Base-by-base conservation (phyloP, 2,888 invertebrate genomes). In the Trachelus stipa region DNA sequence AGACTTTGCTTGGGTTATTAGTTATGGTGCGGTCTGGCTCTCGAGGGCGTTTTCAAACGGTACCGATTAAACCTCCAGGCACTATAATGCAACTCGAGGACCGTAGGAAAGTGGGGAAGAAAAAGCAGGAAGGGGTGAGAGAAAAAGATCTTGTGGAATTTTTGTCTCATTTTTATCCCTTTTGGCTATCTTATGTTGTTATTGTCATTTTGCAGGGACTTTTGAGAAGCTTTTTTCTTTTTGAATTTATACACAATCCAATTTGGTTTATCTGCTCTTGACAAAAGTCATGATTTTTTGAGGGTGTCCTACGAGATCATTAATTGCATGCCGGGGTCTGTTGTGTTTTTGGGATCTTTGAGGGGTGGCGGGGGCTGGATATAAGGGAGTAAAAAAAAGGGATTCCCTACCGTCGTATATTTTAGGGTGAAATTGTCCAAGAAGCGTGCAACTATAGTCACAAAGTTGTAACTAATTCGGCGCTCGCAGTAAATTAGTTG, bases 391-490 rank as follows among this genome's bases (percentile, higher is more conserved):
- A 23, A 23, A 73, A 77, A 79, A 83, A 78, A 80, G 81, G 83
- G 79, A 81, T 81, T 76, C 81, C 23, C 74, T 68, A 34, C 37
- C 74, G 3, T 79, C 23, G 73, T 33, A 33, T 68, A 68, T 31
- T 68, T 73, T 15, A 15, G 77, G 68, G 30, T 30, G 69, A 74
- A 71, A 69, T 74, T 35, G 34, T 69, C 68, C n/a, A n/a, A 12
- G n/a, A 40, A 34, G 75, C 76, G 77, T 76, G 69, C 33, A 76
- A 33, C 73, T 56, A 75, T 76, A 75, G 68, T 77, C 76, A 69
- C 76, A 69, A 78, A 79, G 77, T 83, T 77, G 56, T 77, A 80
- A 83, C 81, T 79, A 82, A 79, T 84, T 80, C 77, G 71, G 73
- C 74, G 73, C 34, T 6, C 73, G 69, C 76, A 74, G 71, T 78